Evolutionary conservation across 2,113 vertebrate genomes (phyloP).

Genomic region (Pardalotus punctatus): DNA sequence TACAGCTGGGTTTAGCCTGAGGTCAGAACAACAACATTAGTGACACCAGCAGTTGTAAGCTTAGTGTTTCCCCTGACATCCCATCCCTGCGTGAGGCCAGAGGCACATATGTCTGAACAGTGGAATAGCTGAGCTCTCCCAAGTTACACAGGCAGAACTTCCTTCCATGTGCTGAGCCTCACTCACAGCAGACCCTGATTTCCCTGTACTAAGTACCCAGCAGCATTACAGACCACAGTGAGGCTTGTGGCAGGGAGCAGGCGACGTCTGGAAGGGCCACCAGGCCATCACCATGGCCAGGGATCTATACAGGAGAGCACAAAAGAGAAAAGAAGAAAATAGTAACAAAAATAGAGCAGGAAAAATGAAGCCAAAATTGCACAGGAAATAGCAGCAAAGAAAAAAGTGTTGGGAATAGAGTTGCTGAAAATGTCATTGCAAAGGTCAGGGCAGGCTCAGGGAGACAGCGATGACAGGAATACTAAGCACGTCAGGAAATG

Average conservation of each 20-base stretch:
- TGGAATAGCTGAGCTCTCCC: fast-evolving
- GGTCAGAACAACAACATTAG: background rate
- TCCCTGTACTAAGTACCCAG: background rate
- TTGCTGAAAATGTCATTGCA: background rate
- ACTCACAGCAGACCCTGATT: background rate
- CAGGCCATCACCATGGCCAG: background rate
- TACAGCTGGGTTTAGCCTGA: background rate
- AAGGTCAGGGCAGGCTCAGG: background rate
- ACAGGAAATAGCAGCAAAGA: background rate
- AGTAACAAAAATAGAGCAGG: background rate
- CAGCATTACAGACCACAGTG: background rate
- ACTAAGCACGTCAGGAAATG: background rate
- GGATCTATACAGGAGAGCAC: background rate
- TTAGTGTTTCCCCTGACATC: background rate
- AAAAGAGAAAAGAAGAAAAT: background rate
- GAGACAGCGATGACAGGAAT: background rate
- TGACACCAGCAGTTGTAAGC: background rate
- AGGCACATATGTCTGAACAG: background rate
- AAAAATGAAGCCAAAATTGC: background rate
- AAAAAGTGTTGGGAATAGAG: background rate
- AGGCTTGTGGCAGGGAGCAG: background rate
- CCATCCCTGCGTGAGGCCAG: background rate
- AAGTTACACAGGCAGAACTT: background rate
- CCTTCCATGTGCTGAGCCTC: background rate
- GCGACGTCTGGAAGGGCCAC: background rate